Base-by-base conservation (phyloP, 2,888 invertebrate genomes). In the Cremastinae sp. region DNA sequence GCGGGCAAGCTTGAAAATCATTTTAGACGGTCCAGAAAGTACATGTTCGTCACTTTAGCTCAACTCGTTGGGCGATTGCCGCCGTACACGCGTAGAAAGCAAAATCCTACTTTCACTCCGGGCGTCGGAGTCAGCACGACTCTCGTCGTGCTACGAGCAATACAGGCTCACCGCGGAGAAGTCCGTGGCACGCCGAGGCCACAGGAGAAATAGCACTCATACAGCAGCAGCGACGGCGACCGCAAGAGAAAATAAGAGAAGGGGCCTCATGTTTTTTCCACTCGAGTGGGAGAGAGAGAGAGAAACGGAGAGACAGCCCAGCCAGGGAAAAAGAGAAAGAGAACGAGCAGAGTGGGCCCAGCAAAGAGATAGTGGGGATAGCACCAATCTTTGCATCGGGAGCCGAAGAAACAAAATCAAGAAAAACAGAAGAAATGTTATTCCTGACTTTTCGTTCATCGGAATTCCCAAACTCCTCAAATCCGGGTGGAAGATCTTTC, bases 81-180 rank as follows among this genome's bases (percentile, higher is more conserved):
- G 0, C 49, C 28, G 28, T 36, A 68, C 68, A 75, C 68, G 84
- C 84, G 84, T 89, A 89, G 89, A 89, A 89, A 89, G 89, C 89
- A 89, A 89, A 88, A 89, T 88, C 84, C 84, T 83, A 88, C 89
- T 89, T 89, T 89, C 89, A 89, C 89, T 89, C 58, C 81, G 82
- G 72, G 78, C 66, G 59, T 56, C 71, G 56, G 61, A 71, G 66
- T 54, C 72, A 53, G 71, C 73, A 74, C 72, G 74, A 59, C 69
- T 62, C 66, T 76, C 59, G 64, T 76, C 59, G 64, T 71, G 64
- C 70, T 62, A 64, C 77, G 18, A 38, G 14, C 20, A 56, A 53
- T 22, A 20, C 61, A 56, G 45, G 61, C 34, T 38, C 47, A 36
- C 80, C 76, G 69, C 75, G 79, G 78, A 84, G 81, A 77, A 84